Evolutionary conservation across 2,888 invertebrate genomes (phyloP).

Genomic region (Sarcophaga carnaria): DNA sequence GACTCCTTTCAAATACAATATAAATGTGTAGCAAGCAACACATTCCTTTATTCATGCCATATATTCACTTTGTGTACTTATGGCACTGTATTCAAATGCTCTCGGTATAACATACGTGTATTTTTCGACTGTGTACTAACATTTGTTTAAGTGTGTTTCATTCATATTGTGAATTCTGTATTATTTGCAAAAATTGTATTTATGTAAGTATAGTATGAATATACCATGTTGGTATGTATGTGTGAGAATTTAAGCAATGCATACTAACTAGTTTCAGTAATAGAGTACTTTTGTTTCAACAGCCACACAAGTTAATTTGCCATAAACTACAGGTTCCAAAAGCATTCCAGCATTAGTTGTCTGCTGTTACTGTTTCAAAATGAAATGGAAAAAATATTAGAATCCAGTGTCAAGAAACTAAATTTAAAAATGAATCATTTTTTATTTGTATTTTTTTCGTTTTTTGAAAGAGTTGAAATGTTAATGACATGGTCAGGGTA

Average conservation of each 20-base stretch:
- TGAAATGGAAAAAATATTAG: neutral
- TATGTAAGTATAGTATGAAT: neutral
- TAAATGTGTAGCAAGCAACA: neutral
- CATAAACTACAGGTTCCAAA: slow-evolving; percentile 44
- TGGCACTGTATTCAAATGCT: neutral
- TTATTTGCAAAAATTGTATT: slow-evolving; percentile 16
- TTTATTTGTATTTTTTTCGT: too few relatives aligned
- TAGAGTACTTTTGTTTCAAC: slow-evolving; percentile 49
- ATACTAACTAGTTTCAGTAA: slow-evolving; percentile 27
- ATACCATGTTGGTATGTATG: neutral
- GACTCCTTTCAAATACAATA: neutral
- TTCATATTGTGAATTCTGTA: slow-evolving; percentile 22
- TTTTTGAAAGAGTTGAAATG: slow-evolving; percentile 37
- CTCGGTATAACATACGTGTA: too few relatives aligned
- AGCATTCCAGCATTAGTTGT: slow-evolving; percentile 23
- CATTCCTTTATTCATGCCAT: neutral
- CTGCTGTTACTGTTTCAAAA: slow-evolving; percentile 34
- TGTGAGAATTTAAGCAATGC: neutral
- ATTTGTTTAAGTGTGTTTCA: slow-evolving; percentile 34
- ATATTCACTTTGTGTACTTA: slow-evolving; percentile 31
- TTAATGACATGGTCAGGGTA: slow-evolving; percentile 47
- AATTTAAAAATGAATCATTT: slow-evolving; percentile 4
- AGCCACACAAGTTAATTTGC: slow-evolving; percentile 62
- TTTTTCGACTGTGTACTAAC: slow-evolving; percentile 10
- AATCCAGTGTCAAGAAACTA: neutral